Percentiles rank a stretch among this genome's conserved stretches.
Conservation (phyloP, 2,113 vertebrate genomes). For the Rhizomys pruinosus region DNA sequence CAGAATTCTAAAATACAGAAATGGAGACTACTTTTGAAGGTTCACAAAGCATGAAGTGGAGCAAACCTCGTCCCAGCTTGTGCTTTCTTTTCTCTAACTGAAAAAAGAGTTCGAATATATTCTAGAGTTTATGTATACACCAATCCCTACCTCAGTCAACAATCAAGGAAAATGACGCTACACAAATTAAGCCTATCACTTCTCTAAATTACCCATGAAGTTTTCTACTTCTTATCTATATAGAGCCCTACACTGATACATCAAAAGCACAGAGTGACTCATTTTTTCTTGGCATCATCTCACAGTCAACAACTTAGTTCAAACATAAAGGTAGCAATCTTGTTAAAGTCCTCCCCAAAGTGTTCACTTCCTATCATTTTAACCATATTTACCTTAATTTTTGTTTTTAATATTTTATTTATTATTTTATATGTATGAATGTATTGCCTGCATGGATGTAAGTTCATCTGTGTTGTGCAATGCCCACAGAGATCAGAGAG, state of each 20-base stretch:
- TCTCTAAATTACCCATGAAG: not conserved
- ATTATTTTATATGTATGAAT: too few relatives aligned
- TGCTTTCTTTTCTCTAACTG: not conserved
- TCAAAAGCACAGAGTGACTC: not conserved
- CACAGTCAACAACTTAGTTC: not conserved
- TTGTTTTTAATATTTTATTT: too few relatives aligned
- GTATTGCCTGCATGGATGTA: too few relatives aligned
- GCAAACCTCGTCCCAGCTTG: too few relatives aligned
- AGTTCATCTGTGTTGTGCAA: not conserved
- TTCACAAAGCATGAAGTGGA: too few relatives aligned
- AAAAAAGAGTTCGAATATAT: not conserved
- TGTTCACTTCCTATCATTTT: not conserved
- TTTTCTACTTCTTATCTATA: not conserved
- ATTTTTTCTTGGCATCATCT: not conserved
- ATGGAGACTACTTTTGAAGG: not conserved
- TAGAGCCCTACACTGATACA: not conserved
- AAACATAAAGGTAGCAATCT: not conserved
- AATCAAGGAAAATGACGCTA: not conserved
- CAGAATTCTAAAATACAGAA: constrained; percentile 13
- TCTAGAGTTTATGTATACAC: not conserved
- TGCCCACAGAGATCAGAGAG: not conserved
- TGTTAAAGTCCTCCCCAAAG: not conserved
- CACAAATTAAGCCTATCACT: not conserved
- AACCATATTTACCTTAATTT: too few relatives aligned
- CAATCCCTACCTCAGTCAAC: not conserved